A percentile compares a stretch with the other conserved stretches of the same genome.
phyloP scores from a whole-genome alignment of 2,113 vertebrate species.

The Cinclus cinclus region DNA sequence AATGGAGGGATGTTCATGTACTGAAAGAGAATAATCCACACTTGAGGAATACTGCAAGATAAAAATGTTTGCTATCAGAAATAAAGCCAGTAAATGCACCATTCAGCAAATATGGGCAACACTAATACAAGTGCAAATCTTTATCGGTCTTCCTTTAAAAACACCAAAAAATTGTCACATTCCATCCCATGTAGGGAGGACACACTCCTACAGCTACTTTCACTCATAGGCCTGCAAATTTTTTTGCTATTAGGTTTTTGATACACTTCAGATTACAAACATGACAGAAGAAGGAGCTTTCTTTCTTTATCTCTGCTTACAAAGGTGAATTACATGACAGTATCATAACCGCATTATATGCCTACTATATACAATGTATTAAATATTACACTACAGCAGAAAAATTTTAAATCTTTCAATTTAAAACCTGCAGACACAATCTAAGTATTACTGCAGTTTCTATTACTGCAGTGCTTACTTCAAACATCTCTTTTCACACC shows the following conservation, averaged over 20 bases:
- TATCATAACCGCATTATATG: background rate
- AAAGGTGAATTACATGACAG: background rate
- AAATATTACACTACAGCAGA: background rate
- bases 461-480: background rate
- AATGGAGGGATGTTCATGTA: background rate
- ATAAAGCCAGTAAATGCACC: background rate
- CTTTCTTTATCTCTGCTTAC: background rate
- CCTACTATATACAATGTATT: background rate
- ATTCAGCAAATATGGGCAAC: background rate
- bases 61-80: background rate
- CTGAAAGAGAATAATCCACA: background rate
- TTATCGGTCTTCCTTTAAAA: background rate
- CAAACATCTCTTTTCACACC: slow-evolving; percentile 1
- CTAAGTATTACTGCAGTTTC: background rate
- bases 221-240: background rate
- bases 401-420: background rate
- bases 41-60: background rate
- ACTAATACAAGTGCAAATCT: background rate
- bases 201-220: background rate
- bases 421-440: background rate
- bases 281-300: background rate
- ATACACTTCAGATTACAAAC: background rate
- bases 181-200: background rate
- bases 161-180: background rate
- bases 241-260: background rate